Conservation (phyloP, 2,797 vertebrate genomes). For the Echeneis naucrates region DNA sequence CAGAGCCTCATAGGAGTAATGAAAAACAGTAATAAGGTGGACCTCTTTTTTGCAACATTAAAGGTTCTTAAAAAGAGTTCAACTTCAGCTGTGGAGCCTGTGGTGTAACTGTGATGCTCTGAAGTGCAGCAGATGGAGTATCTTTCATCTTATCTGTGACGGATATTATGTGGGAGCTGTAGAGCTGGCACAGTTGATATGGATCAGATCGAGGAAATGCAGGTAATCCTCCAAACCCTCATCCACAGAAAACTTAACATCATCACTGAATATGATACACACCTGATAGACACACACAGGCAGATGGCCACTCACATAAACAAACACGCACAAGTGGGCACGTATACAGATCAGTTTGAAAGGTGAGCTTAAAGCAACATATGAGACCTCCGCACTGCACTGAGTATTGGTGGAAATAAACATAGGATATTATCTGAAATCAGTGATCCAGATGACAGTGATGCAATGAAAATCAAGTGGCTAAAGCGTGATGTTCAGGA, state of each 20-base stretch:
- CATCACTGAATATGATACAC: conserved; percentile 48
- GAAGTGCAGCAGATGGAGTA: conserved; percentile 15
- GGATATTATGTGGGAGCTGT: conserved; percentile 35
- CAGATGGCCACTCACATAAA: conserved; percentile 19
- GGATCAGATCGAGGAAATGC: conserved; percentile 62
- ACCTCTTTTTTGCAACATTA: no score
- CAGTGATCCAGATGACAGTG: background rate
- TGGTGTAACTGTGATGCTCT: no score
- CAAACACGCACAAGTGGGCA: conserved; percentile 16
- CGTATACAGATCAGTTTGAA: background rate
- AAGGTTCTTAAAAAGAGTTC: no score
- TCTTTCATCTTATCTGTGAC: conserved; percentile 47
- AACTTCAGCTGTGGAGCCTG: no score
- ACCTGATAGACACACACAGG: conserved; percentile 22
- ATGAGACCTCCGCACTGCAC: background rate
- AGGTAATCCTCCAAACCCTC: conserved; percentile 67
- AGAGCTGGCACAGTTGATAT: conserved; percentile 53
- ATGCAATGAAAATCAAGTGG: background rate
- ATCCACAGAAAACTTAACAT: conserved; percentile 33
- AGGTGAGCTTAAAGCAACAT: background rate
- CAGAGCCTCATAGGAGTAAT: no score
- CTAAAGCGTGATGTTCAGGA: no score
- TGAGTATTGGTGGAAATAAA: background rate
- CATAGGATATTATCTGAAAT: no score
- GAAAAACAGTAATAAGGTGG: no score